Evolutionary conservation across 2,797 vertebrate genomes (phyloP), one percentile per base, ranked within the genome.

Genomic region (Brotogeris chrysoptera): DNA sequence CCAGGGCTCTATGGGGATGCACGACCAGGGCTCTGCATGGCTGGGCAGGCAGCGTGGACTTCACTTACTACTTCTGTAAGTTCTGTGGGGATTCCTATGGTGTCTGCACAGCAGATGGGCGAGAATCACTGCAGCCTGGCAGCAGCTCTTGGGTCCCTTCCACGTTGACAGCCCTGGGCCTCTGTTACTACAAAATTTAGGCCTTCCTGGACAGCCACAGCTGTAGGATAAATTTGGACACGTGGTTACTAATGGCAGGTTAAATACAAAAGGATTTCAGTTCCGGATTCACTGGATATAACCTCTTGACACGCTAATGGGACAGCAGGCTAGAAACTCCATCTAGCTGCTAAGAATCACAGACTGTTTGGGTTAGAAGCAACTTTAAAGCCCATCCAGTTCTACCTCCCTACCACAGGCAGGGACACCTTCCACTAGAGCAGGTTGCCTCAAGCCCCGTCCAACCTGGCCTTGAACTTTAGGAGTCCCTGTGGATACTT

Each of bases 401-500:
- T 57, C 53, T 20, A 57, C 6, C 20, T 14, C 13, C 32, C 53
- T 23, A 20, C 32, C 53, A 55, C 13, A 14, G 9, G 9, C 32
- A 55, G 20, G 20, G 32, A 55, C 32, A 55, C 20, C n/a, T 34
- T 57, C 53, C n/a, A 34, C 53, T 57, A 57, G 6, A 57, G 20
- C 20, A 15, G n/a, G 53, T 34, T 16, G 53, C 53, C n/a, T 13
- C 20, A 34, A 57, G 53, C 53, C 32, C n/a, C 1, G 4, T 57
- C 20, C 53, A 57, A 15, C 53, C 53, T 34, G 53, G 20, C 53
- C 53, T 23, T 34, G 53, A 57, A 23, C 53, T 57, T 57, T 24
- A 36, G 70, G 38, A 71, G 47, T 8, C 32, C 36, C 30, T 0
- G 0, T 16, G 36, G 57, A 47, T 23, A 10, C 24, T 20, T 25